Percentiles rank a stretch among this genome's conserved stretches.
Conservation (phyloP, 2,888 invertebrate species). For the Synanthedon vespiformis region DNA sequence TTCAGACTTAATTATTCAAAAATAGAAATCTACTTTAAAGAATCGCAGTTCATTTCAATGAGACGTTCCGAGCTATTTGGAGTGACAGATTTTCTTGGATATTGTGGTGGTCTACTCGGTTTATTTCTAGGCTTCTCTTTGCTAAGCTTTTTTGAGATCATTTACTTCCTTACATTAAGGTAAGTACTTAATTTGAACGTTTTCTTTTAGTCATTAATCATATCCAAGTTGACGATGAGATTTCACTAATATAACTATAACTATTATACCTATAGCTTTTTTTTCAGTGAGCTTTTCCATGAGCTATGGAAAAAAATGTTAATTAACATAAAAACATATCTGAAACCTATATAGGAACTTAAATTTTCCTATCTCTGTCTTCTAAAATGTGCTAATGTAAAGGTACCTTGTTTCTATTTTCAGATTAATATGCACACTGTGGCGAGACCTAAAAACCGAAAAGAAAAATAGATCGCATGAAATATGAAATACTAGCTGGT, state of each 20-base stretch:
- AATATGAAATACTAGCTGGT: neutral
- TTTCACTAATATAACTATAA: neutral
- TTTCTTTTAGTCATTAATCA: slow-evolving; percentile 1
- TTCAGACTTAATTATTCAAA: neutral
- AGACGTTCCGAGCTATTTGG: slow-evolving; percentile 66
- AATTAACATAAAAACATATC: too few relatives aligned
- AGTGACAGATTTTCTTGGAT: slow-evolving; percentile 62
- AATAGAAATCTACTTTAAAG: slow-evolving; percentile 59
- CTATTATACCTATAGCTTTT: too few relatives aligned
- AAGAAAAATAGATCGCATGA: neutral
- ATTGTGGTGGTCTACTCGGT: slow-evolving; percentile 66
- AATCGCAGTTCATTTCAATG: slow-evolving; percentile 61
- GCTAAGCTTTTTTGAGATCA: slow-evolving; percentile 61
- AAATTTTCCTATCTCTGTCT: too few relatives aligned
- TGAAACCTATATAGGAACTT: too few relatives aligned
- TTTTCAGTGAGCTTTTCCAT: too few relatives aligned
- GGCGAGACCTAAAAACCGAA: neutral
- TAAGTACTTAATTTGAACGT: slow-evolving; percentile 3
- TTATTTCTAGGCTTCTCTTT: slow-evolving; percentile 68
- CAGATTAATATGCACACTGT: neutral
- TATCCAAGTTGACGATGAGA: too few relatives aligned
- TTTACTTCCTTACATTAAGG: slow-evolving; percentile 57
- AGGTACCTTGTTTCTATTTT: neutral
- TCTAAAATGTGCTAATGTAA: too few relatives aligned
- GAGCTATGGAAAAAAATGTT: too few relatives aligned